Percentiles rank a stretch among this genome's conserved stretches.
Evolutionary conservation across 2,888 invertebrate species (phyloP).

Genomic region (Agrochola lota): DNA sequence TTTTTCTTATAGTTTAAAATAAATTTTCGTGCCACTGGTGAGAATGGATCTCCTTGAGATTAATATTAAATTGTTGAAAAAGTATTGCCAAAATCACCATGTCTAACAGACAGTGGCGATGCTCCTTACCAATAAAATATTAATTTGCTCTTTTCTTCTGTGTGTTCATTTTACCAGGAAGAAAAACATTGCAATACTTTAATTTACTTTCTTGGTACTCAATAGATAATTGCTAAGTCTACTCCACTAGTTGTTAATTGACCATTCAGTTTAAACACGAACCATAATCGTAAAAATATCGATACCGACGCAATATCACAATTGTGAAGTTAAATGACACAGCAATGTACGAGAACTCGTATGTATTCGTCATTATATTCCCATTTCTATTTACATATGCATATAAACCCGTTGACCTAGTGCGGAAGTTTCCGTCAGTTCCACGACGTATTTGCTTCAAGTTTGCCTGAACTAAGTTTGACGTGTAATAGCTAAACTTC

Average conservation of each 20-base stretch:
- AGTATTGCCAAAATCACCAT: background rate
- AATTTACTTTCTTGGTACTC: background rate
- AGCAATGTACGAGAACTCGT: too few relatives aligned
- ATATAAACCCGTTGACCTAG: conserved; percentile 53
- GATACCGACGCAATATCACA: background rate
- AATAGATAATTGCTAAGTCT: background rate
- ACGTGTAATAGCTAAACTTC: conserved; percentile 59
- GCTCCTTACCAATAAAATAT: too few relatives aligned
- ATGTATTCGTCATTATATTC: background rate
- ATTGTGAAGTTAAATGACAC: background rate
- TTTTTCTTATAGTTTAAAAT: background rate
- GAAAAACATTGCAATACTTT: background rate
- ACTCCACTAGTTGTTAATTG: background rate
- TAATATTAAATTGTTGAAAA: background rate
- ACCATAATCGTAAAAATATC: background rate
- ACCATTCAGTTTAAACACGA: background rate
- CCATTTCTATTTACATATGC: conserved; percentile 30
- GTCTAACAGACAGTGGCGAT: background rate
- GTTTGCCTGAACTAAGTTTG: conserved; percentile 57
- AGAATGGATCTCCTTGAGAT: background rate
- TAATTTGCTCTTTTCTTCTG: background rate
- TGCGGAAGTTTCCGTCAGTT: conserved; percentile 47
- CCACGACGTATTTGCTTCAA: conserved; percentile 57
- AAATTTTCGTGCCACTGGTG: background rate
- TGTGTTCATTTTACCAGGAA: background rate